These are phyloP conservation scores for Frieseomelitta varia DNA, from an alignment of 1,140 invertebrate species.

Conservation along the genomic window DNA sequence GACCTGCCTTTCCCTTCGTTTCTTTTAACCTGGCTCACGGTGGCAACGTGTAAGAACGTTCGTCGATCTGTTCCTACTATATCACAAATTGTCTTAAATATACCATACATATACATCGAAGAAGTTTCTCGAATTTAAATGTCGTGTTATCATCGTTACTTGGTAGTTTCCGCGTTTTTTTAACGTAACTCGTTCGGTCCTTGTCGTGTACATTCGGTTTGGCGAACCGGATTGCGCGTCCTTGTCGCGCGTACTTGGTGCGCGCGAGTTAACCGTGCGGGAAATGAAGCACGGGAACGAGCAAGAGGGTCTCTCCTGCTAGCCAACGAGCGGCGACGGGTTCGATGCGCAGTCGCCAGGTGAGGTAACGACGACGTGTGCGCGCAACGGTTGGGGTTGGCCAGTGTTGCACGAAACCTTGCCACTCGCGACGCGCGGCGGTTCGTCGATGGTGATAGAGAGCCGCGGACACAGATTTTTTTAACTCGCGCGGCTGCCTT, in stretches of 20 bases:
- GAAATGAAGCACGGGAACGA: neutral
- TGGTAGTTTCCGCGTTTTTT: constrained; percentile 42
- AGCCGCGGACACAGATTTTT: constrained; percentile 34
- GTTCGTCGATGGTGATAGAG: constrained; percentile 37
- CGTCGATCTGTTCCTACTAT: neutral
- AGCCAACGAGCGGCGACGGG: constrained; percentile 53
- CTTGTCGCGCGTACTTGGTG: neutral
- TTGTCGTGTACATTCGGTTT: neutral
- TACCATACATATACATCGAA: neutral
- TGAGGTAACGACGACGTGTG: constrained; percentile 76
- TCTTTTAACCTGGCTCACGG: constrained; percentile 58
- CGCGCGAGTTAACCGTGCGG: constrained; percentile 20
- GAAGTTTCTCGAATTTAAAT: constrained; percentile 31
- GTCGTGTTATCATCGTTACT: constrained; percentile 1
- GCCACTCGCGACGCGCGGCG: constrained; percentile 50
- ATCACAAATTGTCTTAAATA: neutral
- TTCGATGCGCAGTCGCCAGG: constrained; percentile 79
- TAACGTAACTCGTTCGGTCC: neutral
- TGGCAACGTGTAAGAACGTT: neutral
- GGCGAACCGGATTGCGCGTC: neutral
- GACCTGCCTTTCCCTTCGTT: constrained; percentile 75
- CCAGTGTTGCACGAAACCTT: constrained; percentile 58
- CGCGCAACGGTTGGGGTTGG: constrained; percentile 55
- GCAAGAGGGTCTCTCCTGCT: constrained; percentile 43
- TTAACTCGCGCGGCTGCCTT: neutral